Percentiles rank a stretch among this genome's conserved stretches.
These are phyloP conservation scores for Littorina saxatilis DNA, from an alignment of 1,140 invertebrate genomes.

Conservation along the genomic window DNA sequence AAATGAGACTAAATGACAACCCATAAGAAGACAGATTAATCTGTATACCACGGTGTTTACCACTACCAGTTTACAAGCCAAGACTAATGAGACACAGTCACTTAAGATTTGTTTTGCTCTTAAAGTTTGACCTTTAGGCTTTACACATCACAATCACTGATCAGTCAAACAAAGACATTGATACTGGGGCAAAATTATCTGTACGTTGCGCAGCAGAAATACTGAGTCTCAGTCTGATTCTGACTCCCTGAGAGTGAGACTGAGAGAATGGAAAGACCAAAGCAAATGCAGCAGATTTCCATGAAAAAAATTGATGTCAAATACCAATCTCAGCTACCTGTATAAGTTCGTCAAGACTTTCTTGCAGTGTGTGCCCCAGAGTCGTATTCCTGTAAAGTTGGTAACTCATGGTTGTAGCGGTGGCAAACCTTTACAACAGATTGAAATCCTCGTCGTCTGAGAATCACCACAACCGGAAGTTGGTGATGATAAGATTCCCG, in stretches of 20 bases:
- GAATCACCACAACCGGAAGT: not conserved
- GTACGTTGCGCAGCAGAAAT: too few species aligned
- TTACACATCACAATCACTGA: too few species aligned
- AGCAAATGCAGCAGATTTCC: too few species aligned
- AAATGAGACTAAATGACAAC: not conserved
- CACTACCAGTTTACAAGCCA: too few species aligned
- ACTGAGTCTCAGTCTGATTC: not conserved
- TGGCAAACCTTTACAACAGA: not conserved
- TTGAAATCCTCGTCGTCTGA: not conserved
- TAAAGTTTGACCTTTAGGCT: too few species aligned
- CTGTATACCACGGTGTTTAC: not conserved
- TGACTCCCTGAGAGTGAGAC: too few species aligned
- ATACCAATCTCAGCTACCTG: too few species aligned
- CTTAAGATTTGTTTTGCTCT: too few species aligned
- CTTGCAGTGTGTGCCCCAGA: conserved; percentile 95
- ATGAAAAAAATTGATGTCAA: too few species aligned
- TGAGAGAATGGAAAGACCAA: not conserved
- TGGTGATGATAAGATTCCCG: not conserved
- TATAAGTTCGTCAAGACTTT: conserved; percentile 95
- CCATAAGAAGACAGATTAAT: not conserved
- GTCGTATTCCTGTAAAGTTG: conserved; percentile 99
- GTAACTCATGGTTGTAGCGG: conserved; percentile 78
- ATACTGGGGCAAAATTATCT: too few species aligned
- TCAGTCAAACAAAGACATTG: too few species aligned
- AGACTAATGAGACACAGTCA: too few species aligned